A percentile compares a stretch with the other conserved stretches of the same genome.
phyloP scores from a whole-genome alignment of 2,797 vertebrate genomes.

The Lagodon rhomboides region DNA sequence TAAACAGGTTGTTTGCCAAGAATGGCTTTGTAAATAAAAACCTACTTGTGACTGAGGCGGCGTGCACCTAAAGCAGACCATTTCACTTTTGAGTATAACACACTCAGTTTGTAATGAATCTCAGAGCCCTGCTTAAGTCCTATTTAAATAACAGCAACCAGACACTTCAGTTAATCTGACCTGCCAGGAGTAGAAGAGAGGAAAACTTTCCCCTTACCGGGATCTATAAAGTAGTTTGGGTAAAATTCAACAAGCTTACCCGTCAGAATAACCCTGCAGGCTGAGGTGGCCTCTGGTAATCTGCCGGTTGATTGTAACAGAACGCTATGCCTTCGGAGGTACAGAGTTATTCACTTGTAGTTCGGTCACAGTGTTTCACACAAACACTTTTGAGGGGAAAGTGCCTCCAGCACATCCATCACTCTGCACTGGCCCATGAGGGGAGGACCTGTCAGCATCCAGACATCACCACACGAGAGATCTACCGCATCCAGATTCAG shows the following conservation, averaged over 20 bases:
- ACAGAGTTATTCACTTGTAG: conserved; percentile 53
- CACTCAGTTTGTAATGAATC: too few species aligned
- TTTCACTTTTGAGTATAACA: too few species aligned
- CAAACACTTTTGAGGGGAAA: conserved; percentile 58
- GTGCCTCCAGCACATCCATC: conserved; percentile 64
- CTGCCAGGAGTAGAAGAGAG: neutral
- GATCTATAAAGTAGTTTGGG: conserved; percentile 17
- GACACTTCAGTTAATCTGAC: neutral
- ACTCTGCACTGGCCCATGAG: conserved; percentile 40
- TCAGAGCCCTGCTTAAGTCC: neutral
- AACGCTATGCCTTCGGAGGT: conserved; percentile 46
- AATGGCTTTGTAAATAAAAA: too few species aligned
- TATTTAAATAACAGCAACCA: neutral
- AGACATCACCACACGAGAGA: conserved; percentile 47
- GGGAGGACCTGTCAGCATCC: conserved; percentile 63
- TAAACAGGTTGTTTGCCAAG: too few species aligned
- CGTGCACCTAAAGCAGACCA: too few species aligned
- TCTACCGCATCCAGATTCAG: conserved; percentile 51
- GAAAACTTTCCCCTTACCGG: neutral
- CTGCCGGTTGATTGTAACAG: conserved; percentile 37
- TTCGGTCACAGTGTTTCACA: conserved; percentile 50
- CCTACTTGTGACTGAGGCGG: too few species aligned
- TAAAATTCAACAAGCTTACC: conserved; percentile 29
- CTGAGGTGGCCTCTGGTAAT: conserved; percentile 45
- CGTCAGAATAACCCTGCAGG: conserved; percentile 43